Base-by-base conservation (phyloP, 1,140 invertebrate genomes). In the Planococcus citri region DNA sequence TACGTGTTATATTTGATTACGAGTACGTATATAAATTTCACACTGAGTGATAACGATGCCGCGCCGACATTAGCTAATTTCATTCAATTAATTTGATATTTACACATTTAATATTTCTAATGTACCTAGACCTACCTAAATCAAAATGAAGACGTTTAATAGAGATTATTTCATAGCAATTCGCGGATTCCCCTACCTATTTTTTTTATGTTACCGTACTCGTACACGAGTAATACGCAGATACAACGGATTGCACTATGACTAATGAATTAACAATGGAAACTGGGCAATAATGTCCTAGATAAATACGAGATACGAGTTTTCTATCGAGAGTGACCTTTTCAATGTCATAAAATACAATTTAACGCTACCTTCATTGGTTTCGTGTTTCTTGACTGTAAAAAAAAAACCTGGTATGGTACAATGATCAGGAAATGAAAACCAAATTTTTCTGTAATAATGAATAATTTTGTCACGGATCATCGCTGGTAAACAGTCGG, bases 341-440 rank as follows among this genome's bases (percentile, higher is more conserved):
- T 51, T 51, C 41, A 51, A 51, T 51, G 41, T 51, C 41, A 51
- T 20, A 51, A 17, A 3, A 17, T n/a, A 51, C n/a, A 6, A 51
- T 51, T 51, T n/a, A 51, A 51, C 41, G 17, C 41, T 51, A 51
- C 41, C 41, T 51, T 51, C 41, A n/a, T n/a, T 51, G 41, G 41
- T 51, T 20, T 14, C 41, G 3, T 51, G 10, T 51, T 51, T 51
- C 41, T 51, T 51, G 41, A 17, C 10, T 51, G 41, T 51, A 20
- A 51, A 51, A n/a, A n/a, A n/a, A n/a, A n/a, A n/a, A n/a, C n/a
- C 41, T 9, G 41, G 41, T 51, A 51, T 17, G 41, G 41, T 17
- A 51, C 41, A 51, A 51, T 51, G 10, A 51, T 51, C 41, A 51
- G 41, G 41, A 51, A 51, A 51, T 20, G n/a, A 14, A 51, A 51